Evolutionary conservation across 2,113 vertebrate species (phyloP).

Genomic region (Epinephelus fuscoguttatus): DNA sequence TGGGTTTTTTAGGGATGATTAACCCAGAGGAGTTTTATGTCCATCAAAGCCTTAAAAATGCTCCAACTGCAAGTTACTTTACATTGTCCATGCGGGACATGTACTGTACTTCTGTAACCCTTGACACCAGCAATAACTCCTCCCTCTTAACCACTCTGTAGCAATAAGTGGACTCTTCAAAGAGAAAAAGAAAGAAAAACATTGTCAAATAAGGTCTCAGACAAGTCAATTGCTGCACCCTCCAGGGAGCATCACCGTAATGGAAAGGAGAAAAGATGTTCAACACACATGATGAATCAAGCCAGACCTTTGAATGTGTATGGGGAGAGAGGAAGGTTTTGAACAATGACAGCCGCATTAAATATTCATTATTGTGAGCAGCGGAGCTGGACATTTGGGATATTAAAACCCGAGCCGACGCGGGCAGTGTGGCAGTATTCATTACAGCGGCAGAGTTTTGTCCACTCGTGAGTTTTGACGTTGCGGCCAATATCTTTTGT

Average conservation of each 20-base stretch:
- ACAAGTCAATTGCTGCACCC: constrained; percentile 18
- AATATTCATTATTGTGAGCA: constrained; percentile 70
- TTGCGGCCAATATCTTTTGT: constrained; percentile 64
- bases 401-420: constrained; percentile 53
- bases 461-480: constrained; percentile 69
- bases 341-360: constrained; percentile 66
- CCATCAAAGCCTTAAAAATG: neutral
- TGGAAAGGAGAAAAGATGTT: constrained; percentile 22
- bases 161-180: neutral
- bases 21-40: neutral
- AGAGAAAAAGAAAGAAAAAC: constrained; percentile 15
- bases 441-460: constrained; percentile 58
- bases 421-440: constrained; percentile 49
- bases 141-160: neutral
- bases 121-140: neutral
- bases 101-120: neutral
- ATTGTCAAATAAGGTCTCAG: constrained; percentile 36
- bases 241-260: constrained; percentile 24
- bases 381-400: constrained; percentile 61
- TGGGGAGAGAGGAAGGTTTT: constrained; percentile 10
- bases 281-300: constrained; percentile 29
- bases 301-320: constrained; percentile 10
- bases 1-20: neutral
- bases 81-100: neutral
- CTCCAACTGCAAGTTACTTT: neutral